Evolutionary conservation across 2,888 invertebrate genomes (phyloP).

Genomic region (Poecilus cupreus): DNA sequence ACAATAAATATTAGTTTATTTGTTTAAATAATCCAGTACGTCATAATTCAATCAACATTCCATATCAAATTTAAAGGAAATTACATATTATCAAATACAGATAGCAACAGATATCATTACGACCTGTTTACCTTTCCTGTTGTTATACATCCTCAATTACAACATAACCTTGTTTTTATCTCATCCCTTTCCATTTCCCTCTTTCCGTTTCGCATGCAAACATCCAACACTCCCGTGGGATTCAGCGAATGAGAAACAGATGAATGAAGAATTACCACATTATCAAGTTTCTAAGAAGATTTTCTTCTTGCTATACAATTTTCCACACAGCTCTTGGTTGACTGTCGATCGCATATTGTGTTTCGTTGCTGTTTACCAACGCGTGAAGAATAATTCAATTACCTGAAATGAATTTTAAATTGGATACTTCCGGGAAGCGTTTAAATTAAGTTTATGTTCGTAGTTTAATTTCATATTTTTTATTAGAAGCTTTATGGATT

Average conservation of each 20-base stretch:
- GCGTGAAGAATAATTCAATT: neutral
- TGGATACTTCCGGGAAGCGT: neutral
- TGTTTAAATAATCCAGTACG: too few relatives aligned
- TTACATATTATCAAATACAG: too few relatives aligned
- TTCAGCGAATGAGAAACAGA: neutral
- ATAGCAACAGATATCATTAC: too few relatives aligned
- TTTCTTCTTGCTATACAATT: neutral
- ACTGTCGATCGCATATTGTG: neutral
- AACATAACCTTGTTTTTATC: neutral
- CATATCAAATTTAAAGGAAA: too few relatives aligned
- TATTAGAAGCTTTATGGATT: neutral
- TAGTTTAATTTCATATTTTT: neutral
- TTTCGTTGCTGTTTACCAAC: neutral
- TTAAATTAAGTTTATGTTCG: neutral
- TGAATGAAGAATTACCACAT: neutral
- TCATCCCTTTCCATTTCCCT: neutral
- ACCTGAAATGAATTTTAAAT: conserved; percentile 9
- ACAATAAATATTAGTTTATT: too few relatives aligned
- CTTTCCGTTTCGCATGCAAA: neutral
- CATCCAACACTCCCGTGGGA: neutral
- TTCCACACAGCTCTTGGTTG: neutral
- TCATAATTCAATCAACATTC: too few relatives aligned
- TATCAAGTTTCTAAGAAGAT: neutral
- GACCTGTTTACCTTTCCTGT: too few relatives aligned
- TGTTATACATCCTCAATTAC: neutral